Evolutionary conservation across 2,797 vertebrate genomes (phyloP).

Genomic region (Erpetoichthys calabaricus): DNA sequence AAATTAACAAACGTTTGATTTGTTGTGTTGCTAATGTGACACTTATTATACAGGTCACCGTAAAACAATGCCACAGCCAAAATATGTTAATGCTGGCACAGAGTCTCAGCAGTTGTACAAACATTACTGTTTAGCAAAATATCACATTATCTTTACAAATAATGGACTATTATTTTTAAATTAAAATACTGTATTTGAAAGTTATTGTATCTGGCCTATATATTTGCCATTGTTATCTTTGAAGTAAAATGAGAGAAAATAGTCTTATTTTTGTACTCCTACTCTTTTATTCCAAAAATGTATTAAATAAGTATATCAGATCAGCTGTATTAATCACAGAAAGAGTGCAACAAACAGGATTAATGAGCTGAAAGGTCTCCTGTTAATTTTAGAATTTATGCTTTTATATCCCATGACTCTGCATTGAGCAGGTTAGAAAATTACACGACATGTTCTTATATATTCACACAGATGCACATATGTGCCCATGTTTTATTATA

Average conservation of each 20-base stretch:
- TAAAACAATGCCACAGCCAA: slow-evolving; percentile 87
- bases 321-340: slow-evolving; percentile 8
- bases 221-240: slow-evolving; percentile 11
- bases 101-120: slow-evolving; percentile 56
- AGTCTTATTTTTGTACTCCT: slow-evolving; percentile 27
- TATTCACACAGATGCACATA: no score
- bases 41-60: slow-evolving; percentile 98
- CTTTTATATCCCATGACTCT: no score
- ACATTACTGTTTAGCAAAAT: slow-evolving; percentile 53
- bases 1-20: slow-evolving; percentile 88
- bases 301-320: slow-evolving; percentile 10
- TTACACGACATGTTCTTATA: no score
- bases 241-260: slow-evolving; percentile 16
- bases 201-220: no score
- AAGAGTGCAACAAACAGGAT: slow-evolving; percentile 7
- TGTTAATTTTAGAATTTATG: no score
- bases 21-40: slow-evolving; percentile 99
- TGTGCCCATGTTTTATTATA: no score
- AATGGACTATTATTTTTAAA: slow-evolving; percentile 26
- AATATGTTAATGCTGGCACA: slow-evolving; percentile 74
- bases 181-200: not conserved
- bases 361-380: not conserved
- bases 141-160: slow-evolving; percentile 42
- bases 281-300: slow-evolving; percentile 18
- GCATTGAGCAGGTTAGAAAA: no score